Conservation (phyloP, 2,113 vertebrate species). For the Pelvicachromis taeniatus region DNA sequence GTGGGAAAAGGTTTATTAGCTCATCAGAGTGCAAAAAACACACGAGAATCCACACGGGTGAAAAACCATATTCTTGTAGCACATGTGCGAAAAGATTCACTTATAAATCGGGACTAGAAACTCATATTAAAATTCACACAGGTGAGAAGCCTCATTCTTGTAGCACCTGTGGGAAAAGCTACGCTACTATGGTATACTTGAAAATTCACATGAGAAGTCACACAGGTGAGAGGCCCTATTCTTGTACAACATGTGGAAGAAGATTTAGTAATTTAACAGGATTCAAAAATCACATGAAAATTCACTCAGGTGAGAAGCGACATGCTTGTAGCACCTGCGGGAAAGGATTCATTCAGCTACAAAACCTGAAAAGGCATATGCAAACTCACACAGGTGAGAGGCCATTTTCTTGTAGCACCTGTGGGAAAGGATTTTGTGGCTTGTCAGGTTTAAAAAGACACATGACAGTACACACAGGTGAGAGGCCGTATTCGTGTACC, state of each 20-base stretch:
- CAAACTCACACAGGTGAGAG: not conserved
- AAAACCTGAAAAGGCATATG: not conserved
- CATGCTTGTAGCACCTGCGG: not conserved
- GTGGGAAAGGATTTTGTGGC: not conserved
- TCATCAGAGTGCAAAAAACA: not conserved
- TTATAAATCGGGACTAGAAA: not conserved
- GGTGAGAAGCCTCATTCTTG: not conserved
- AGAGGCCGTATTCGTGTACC: not conserved
- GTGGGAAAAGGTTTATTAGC: not conserved
- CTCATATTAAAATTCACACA: not conserved
- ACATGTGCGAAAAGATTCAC: not conserved
- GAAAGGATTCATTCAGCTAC: not conserved
- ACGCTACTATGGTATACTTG: not conserved
- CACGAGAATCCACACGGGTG: not conserved
- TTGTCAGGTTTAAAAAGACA: not conserved
- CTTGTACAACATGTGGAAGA: not conserved
- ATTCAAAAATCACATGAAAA: not conserved
- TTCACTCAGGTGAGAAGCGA: not conserved
- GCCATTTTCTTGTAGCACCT: not conserved
- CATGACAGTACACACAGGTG: not conserved
- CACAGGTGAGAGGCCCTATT: not conserved
- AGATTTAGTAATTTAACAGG: not conserved
- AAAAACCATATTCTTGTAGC: not conserved
- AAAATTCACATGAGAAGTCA: not conserved
- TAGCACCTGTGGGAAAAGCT: not conserved